Conservation (phyloP, 2,888 invertebrate species). For the Boloria selene region DNA sequence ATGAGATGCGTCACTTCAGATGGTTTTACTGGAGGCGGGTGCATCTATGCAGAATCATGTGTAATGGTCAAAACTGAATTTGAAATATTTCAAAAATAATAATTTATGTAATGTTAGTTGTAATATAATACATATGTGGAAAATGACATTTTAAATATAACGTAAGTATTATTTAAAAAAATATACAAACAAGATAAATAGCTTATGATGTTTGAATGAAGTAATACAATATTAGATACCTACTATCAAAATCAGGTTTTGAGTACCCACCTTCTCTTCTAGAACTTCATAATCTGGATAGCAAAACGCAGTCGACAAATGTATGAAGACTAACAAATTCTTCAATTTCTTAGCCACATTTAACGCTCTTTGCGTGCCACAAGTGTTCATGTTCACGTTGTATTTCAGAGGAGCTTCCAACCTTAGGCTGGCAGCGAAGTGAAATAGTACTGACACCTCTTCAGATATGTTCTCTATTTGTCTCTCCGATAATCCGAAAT, state of each 20-base stretch:
- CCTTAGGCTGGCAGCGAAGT: slow-evolving; percentile 94
- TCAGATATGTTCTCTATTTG: slow-evolving; percentile 83
- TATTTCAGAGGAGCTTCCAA: slow-evolving; percentile 94
- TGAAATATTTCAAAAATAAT: no score
- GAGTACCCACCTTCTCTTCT: slow-evolving; percentile 62
- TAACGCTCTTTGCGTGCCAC: slow-evolving; percentile 91
- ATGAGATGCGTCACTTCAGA: slow-evolving; percentile 86
- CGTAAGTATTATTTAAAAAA: no score
- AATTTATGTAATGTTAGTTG: no score
- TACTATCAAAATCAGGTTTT: not conserved
- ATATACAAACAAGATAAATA: no score
- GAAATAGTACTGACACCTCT: slow-evolving; percentile 91
- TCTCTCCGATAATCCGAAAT: slow-evolving; percentile 83
- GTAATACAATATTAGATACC: not conserved
- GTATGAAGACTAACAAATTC: slow-evolving; percentile 88
- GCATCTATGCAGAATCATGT: slow-evolving; percentile 73
- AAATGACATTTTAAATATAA: no score
- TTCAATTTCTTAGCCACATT: slow-evolving; percentile 89
- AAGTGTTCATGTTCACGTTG: slow-evolving; percentile 94
- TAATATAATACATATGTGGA: no score
- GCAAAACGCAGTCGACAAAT: slow-evolving; percentile 97
- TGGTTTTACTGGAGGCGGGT: slow-evolving; percentile 87
- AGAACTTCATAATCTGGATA: slow-evolving; percentile 89
- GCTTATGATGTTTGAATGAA: not conserved
- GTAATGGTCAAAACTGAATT: no score